Conservation (phyloP, 1,140 invertebrate genomes). For the Pinna nobilis region DNA sequence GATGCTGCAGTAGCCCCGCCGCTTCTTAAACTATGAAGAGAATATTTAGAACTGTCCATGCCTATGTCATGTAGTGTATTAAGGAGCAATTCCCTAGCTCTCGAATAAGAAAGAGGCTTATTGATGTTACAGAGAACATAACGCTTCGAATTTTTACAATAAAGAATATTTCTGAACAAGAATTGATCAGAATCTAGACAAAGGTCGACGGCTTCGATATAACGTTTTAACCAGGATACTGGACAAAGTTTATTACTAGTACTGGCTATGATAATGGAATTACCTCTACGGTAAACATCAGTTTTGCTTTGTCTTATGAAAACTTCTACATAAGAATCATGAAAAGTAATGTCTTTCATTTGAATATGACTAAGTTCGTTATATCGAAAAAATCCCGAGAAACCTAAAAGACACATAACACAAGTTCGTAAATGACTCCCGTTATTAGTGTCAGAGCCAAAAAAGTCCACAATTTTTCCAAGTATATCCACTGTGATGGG, state of each 20-base stretch:
- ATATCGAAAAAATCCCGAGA: slow-evolving; percentile 32
- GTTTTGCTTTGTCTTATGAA: slow-evolving; percentile 13
- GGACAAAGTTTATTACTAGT: slow-evolving; percentile 27
- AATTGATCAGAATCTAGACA: background rate
- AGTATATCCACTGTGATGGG: slow-evolving; percentile 25
- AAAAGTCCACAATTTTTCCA: background rate
- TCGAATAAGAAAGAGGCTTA: slow-evolving; percentile 18
- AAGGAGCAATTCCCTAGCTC: slow-evolving; percentile 23
- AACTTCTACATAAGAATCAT: slow-evolving; percentile 1
- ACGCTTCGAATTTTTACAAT: background rate
- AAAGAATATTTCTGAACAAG: slow-evolving; percentile 9
- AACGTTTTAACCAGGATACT: slow-evolving; percentile 25
- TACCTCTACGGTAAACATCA: slow-evolving; percentile 32
- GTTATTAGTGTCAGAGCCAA: background rate
- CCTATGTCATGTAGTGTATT: slow-evolving; percentile 5
- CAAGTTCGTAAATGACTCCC: slow-evolving; percentile 11
- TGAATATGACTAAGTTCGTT: slow-evolving; percentile 19
- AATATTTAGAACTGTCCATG: slow-evolving; percentile 19
- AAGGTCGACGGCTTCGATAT: slow-evolving; percentile 6
- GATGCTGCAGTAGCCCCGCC: slow-evolving; percentile 13
- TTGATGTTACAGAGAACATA: background rate
- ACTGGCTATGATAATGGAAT: slow-evolving; percentile 23
- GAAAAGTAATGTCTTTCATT: slow-evolving; percentile 10
- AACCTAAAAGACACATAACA: slow-evolving; percentile 26
- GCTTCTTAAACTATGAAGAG: slow-evolving; percentile 29